Percentiles rank a stretch among this genome's conserved stretches.
phyloP scores from a whole-genome alignment of 2,888 invertebrate genomes.

The Mimachlamys varia region DNA sequence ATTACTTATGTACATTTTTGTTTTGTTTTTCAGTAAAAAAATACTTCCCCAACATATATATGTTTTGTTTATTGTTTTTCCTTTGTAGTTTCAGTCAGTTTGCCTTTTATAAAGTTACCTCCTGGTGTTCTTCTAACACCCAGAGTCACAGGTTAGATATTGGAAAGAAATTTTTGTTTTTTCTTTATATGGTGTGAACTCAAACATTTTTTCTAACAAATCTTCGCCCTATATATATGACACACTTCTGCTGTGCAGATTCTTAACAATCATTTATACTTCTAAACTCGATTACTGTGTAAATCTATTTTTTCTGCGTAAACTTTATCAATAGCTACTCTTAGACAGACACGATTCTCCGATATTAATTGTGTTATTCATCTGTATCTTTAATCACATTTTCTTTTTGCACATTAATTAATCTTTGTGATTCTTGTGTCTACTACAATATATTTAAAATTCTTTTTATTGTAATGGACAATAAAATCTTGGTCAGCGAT shows the following conservation, averaged over 20 bases:
- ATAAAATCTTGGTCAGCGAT: too few species aligned
- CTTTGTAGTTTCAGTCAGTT: constrained; percentile 19
- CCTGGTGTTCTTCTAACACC: constrained; percentile 4
- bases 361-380: too few species aligned
- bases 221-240: neutral
- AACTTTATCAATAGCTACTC: too few species aligned
- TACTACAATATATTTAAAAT: too few species aligned
- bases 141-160: neutral
- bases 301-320: neutral
- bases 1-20: neutral
- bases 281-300: neutral
- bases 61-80: constrained; percentile 6
- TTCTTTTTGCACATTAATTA: too few species aligned
- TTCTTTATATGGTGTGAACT: neutral
- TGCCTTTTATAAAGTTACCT: constrained; percentile 25
- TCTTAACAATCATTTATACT: neutral
- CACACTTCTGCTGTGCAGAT: neutral
- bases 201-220: neutral
- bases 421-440: too few species aligned
- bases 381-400: too few species aligned
- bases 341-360: too few species aligned
- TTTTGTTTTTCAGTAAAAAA: constrained; percentile 23
- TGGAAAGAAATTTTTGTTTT: neutral
- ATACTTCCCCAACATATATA: neutral
- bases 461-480: too few species aligned